Evolutionary conservation across 2,888 invertebrate genomes (phyloP).

Genomic region (Cheilosia variabilis): DNA sequence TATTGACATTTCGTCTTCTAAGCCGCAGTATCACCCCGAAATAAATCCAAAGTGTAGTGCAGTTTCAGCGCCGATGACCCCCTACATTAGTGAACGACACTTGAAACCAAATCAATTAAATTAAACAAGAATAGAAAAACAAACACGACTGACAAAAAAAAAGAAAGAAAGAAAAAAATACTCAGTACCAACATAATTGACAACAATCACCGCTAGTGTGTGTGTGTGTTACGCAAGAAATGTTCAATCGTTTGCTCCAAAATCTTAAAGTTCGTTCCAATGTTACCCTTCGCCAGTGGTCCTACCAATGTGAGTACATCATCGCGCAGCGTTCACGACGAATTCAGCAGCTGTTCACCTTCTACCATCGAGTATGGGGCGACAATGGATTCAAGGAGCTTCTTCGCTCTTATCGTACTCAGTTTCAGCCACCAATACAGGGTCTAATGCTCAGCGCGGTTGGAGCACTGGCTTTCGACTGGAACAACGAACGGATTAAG

Average conservation of each 20-base stretch:
- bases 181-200: slow-evolving; percentile 2
- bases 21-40: slow-evolving; percentile 5
- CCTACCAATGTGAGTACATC: slow-evolving; percentile 85
- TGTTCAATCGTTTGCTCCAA: slow-evolving; percentile 79
- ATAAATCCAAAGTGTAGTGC: slow-evolving; percentile 7
- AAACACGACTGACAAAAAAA: neutral
- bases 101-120: slow-evolving; percentile 43
- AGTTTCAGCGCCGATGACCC: slow-evolving; percentile 14
- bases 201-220: slow-evolving; percentile 39
- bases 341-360: slow-evolving; percentile 86
- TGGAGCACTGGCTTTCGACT: slow-evolving; percentile 85
- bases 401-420: slow-evolving; percentile 81
- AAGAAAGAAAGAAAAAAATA: neutral
- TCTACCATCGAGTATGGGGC: slow-evolving; percentile 87
- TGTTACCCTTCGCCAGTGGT: slow-evolving; percentile 85
- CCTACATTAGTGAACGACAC: slow-evolving; percentile 25
- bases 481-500: slow-evolving; percentile 86
- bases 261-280: slow-evolving; percentile 84
- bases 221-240: slow-evolving; percentile 71
- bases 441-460: slow-evolving; percentile 86
- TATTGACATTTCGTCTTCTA: slow-evolving; percentile 41
- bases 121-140: slow-evolving; percentile 28
- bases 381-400: slow-evolving; percentile 86
- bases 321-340: slow-evolving; percentile 86
- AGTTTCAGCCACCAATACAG: slow-evolving; percentile 84